Conservation (phyloP, 2,888 invertebrate species). For the Miltochrista miniata region DNA sequence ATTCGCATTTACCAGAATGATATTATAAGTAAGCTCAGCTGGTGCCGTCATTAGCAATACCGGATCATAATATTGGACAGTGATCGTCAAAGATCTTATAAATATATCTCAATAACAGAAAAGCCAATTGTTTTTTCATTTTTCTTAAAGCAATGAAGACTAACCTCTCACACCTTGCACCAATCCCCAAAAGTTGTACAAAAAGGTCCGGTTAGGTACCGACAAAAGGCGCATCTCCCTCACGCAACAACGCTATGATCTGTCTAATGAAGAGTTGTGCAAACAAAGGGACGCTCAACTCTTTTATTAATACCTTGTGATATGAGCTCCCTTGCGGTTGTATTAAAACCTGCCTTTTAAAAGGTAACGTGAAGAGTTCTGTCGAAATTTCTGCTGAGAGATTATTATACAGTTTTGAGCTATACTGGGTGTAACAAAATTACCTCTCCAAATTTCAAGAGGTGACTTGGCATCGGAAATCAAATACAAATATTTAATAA, state of each 20-base stretch:
- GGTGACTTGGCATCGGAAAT: too few relatives aligned
- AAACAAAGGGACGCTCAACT: conserved; percentile 73
- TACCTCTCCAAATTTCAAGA: too few relatives aligned
- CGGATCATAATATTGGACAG: too few relatives aligned
- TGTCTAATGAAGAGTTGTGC: conserved; percentile 80
- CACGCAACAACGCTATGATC: conserved; percentile 75
- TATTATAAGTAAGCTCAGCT: too few relatives aligned
- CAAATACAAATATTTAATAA: too few relatives aligned
- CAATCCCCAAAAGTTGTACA: conserved; percentile 42
- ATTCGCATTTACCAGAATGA: too few relatives aligned
- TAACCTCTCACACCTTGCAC: conserved; percentile 35
- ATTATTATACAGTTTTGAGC: not conserved
- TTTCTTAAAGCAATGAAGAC: conserved; percentile 7
- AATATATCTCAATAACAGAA: too few relatives aligned
- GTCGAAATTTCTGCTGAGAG: too few relatives aligned
- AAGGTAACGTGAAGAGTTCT: conserved; percentile 1
- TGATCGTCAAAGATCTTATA: too few relatives aligned
- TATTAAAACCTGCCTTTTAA: conserved; percentile 12
- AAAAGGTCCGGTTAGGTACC: conserved; percentile 57
- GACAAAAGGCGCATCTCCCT: conserved; percentile 58
- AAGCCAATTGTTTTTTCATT: too few relatives aligned
- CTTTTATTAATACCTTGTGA: conserved; percentile 72
- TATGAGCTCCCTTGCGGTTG: conserved; percentile 36
- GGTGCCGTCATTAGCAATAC: too few relatives aligned
- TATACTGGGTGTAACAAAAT: too few relatives aligned